Base-by-base conservation (phyloP, 2,888 invertebrate genomes). In the Noctua janthe region DNA sequence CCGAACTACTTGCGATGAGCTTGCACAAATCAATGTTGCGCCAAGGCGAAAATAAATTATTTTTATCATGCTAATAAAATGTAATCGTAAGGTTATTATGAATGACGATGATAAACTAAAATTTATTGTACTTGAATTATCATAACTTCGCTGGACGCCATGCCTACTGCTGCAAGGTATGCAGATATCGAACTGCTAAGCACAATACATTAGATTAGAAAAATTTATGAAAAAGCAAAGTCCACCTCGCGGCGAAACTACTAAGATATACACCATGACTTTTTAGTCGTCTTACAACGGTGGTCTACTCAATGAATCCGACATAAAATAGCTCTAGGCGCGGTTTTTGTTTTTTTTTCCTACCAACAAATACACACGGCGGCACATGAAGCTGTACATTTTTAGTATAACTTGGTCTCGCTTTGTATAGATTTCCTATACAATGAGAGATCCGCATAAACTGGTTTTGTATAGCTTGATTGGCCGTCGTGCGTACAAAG, bases 61-160 rank as follows among this genome's bases (percentile, higher is more conserved):
- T 74, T 81, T 88, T 84, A 87, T 85, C 82, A 43, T 71, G 39
- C 47, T 76, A 54, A 81, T 84, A 85, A 81, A 86, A n/a, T 71
- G 71, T 80, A 78, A 82, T 83, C 81, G 76, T 75, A 59, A 80
- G 71, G 70, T 78, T 67, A 78, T 67, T 71, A 59, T 74, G 47
- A 74, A 84, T 76, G 69, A 73, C 75, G 62, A 39, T 67, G 67
- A 79, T 86, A 82, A 75, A 71, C 23, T 59, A 35, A 66, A 71
- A 78, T 79, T 74, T 77, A 74, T 80, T 51, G 23, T 17, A 70
- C 43, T 13, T 64, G 76, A 35, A 43, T 70, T 15, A 62, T 74
- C 56, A 35, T 73, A 62, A 7, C n/a, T 67, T 56, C 29, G 47
- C 70, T 47, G n/a, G 54, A 76, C 67, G 49, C 69, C 66, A 54